Conservation (phyloP, 2,113 vertebrate genomes). For the Phasianus colchicus region DNA sequence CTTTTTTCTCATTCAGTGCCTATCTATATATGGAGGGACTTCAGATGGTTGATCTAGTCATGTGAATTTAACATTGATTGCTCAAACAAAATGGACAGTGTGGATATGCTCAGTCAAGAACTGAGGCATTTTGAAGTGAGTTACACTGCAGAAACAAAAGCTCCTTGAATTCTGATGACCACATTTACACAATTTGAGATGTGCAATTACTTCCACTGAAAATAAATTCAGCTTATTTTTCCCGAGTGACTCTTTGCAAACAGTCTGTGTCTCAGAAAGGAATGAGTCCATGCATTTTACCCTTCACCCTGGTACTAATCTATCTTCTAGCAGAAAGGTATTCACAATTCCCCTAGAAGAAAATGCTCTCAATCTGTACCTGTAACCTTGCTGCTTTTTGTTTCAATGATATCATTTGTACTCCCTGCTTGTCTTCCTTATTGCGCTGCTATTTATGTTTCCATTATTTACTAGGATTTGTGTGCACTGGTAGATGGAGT, state of each 20-base stretch:
- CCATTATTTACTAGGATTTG: slow-evolving; percentile 31
- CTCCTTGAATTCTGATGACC: slow-evolving; percentile 10
- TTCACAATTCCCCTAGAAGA: not conserved
- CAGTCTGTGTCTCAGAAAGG: not conserved
- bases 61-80: not conserved
- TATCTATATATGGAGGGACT: not conserved
- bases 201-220: not conserved
- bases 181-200: not conserved
- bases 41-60: slow-evolving; percentile 5
- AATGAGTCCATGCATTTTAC: not conserved
- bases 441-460: slow-evolving; percentile 36
- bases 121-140: not conserved
- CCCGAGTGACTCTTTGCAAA: not conserved
- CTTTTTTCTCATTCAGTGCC: not conserved
- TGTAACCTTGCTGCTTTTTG: slow-evolving; percentile 31
- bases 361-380: slow-evolving; percentile 10
- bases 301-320: not conserved
- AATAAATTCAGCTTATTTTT: slow-evolving; percentile 3
- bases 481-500: not conserved
- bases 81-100: not conserved
- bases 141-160: slow-evolving; percentile 14
- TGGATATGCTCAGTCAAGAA: not conserved
- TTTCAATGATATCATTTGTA: not conserved
- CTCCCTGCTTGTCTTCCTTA: slow-evolving; percentile 39
- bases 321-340: not conserved